Evolutionary conservation across 1,140 invertebrate species (phyloP), one percentile per base, ranked within the genome.

Genomic region (Temnothorax longispinosus): DNA sequence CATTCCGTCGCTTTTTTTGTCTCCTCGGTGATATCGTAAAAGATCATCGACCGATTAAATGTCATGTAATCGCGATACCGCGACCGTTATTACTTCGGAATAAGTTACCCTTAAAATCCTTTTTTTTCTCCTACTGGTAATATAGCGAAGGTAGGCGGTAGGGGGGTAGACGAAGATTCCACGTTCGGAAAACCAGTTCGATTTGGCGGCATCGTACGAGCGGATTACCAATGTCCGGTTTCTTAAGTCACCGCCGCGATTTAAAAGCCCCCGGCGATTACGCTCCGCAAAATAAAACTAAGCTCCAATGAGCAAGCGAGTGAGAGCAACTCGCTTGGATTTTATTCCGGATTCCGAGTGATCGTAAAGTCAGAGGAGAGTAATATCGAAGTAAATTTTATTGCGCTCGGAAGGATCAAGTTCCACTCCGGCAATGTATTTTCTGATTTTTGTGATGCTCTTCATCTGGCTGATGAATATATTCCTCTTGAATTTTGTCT

Each of bases 351-450:
- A 85, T 90, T 81, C 64, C 58, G 64, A 88, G 47, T 32, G 81
- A 88, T 90, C 89, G 81, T 90, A 90, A 88, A 90, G 86, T 90
- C 86, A 64, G n/a, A 38, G 21, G 18, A 52, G 27, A 54, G 35
- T 90, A 90, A 90, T 85, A 62, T 71, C 41, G 62, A 82, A 82
- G 54, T 86, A 88, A 90, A 90, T 88, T 90, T 90, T 90, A 90
- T 69, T 90, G 76, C 75, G 38, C 54, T 88, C 77, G 71, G 87
- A 90, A 84, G 15, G 64, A 90, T 90, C 88, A 27, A 38, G n/a
- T 89, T 82, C 58, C 84, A 38, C 27, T 60, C 60, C 60, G 50
- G n/a, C 67, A 11, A 58, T 27, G 32, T 74, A 82, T 82, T 74
- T 74, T 84, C 54, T 56, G 47, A 81, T 41, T 74, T 47, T 13